Base-by-base conservation (phyloP, 1,140 invertebrate species). In the Drosophila takahashii region DNA sequence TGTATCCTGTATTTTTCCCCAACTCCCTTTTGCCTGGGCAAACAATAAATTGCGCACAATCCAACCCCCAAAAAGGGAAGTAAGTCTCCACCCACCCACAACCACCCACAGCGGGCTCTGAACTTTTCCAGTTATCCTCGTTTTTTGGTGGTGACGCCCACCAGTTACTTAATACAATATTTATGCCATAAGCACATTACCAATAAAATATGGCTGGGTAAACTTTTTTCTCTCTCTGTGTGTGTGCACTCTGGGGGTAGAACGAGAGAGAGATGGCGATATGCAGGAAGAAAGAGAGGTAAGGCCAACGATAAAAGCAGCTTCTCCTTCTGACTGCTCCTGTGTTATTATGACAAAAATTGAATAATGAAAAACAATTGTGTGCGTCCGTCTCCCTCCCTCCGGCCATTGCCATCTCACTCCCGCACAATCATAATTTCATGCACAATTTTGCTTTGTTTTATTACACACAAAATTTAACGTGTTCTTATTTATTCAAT, bases 91-190 rank as follows among this genome's bases (percentile, higher is more conserved):
- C 62, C 32, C 37, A 51, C 42, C 44, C 42, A 57, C 36, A 27
- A 9, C 44, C 44, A 42, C 32, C 39, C 51, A 53, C 61, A 7
- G 9, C 37, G 51, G 15, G 41, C 26, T 16, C 44, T 44, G 70
- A 75, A 76, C 60, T 66, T 75, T 56, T 48, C 47, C 47, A 48
- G 36, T 39, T 54, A 47, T 39, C 27, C 42, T 37, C 47, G 26
- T 22, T 70, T 51, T 65, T 48, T 81, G 70, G 81, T 90, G 83
- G 70, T 66, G 77, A 86, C 86, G 81, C 86, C 86, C 86, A 90
- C 86, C 86, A 90, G 87, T 90, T 90, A 90, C 87, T 90, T 90
- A 87, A 90, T 90, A 90, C 86, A 90, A 90, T 90, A 90, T 90
- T 90, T 90, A 90, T 90, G 81, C 77, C 87, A 90, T 90, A 90